phyloP scores from a whole-genome alignment of 2,797 vertebrate genomes.

The Petrocephalus sullivani region DNA sequence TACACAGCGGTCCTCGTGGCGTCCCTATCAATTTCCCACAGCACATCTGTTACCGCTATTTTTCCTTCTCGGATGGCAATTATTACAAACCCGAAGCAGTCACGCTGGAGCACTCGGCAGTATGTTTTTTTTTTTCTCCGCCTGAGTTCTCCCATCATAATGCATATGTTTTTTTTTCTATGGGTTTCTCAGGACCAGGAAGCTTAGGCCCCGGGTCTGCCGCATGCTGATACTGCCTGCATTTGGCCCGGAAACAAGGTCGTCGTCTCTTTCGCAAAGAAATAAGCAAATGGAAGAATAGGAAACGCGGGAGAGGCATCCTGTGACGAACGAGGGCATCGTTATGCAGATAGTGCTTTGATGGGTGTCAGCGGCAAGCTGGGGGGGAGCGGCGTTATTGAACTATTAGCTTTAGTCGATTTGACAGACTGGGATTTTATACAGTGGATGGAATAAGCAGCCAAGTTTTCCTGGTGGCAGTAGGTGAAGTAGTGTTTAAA shows the following conservation, averaged over 20 bases:
- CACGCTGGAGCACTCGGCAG: neutral
- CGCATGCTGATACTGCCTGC: neutral
- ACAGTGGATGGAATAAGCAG: neutral
- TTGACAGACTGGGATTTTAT: neutral
- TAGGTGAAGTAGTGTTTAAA: neutral
- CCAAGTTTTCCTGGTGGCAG: neutral
- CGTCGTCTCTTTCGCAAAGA: neutral
- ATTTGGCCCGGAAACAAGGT: neutral
- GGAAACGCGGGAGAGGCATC: neutral
- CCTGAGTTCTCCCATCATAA: neutral
- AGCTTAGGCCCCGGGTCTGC: neutral
- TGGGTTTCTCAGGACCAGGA: neutral
- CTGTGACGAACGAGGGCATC: neutral
- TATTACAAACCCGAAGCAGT: neutral
- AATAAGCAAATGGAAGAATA: neutral
- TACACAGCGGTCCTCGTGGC: neutral
- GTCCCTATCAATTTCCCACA: neutral
- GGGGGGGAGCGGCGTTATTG: neutral
- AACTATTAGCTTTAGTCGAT: neutral
- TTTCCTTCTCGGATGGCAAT: neutral
- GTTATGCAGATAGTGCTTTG: neutral
- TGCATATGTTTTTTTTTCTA: no score
- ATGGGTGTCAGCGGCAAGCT: neutral
- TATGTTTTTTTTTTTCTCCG: neutral
- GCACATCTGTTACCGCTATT: slow-evolving; percentile 1